A percentile compares a stretch with the other conserved stretches of the same genome.
phyloP scores from a whole-genome alignment of 2,113 vertebrate genomes.

The Oryzias woworae region DNA sequence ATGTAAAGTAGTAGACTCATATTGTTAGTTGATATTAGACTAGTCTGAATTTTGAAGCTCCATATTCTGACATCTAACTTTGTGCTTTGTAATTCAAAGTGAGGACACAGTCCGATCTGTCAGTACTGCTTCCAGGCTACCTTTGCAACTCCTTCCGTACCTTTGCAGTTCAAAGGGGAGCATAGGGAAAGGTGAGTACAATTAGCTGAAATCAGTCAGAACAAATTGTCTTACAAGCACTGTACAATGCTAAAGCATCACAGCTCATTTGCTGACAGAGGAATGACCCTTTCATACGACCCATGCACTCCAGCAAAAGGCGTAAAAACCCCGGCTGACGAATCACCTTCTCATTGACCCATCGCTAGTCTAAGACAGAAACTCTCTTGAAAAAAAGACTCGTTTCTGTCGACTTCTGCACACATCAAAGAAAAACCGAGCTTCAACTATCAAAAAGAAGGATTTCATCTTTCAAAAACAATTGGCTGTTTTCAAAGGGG shows the following conservation, averaged over 20 bases:
- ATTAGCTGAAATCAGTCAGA: slow-evolving; percentile 76
- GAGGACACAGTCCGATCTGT: slow-evolving; percentile 70
- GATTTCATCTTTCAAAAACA: slow-evolving; percentile 75
- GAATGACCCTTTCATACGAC: slow-evolving; percentile 57
- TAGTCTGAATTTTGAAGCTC: slow-evolving; percentile 51
- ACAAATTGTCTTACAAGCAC: slow-evolving; percentile 73
- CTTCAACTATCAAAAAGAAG: slow-evolving; percentile 65
- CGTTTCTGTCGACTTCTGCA: slow-evolving; percentile 62
- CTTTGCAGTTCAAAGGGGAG: slow-evolving; percentile 75
- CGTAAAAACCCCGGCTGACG: slow-evolving; percentile 37
- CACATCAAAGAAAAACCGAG: slow-evolving; percentile 67
- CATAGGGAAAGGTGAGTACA: slow-evolving; percentile 73
- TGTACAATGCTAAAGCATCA: slow-evolving; percentile 47
- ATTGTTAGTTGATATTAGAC: slow-evolving; percentile 60
- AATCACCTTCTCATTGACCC: slow-evolving; percentile 57
- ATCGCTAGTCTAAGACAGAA: slow-evolving; percentile 51
- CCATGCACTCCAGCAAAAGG: slow-evolving; percentile 31
- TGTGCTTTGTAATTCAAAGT: slow-evolving; percentile 75
- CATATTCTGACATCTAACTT: slow-evolving; percentile 55
- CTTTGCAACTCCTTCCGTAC: slow-evolving; percentile 51
- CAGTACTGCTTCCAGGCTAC: slow-evolving; percentile 68
- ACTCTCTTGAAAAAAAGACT: slow-evolving; percentile 66
- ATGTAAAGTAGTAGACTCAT: slow-evolving; percentile 40
- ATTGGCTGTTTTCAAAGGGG: slow-evolving; percentile 67
- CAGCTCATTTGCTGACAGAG: slow-evolving; percentile 52